Base-by-base conservation (phyloP, 2,113 vertebrate species). In the Aphyosemion australe region DNA sequence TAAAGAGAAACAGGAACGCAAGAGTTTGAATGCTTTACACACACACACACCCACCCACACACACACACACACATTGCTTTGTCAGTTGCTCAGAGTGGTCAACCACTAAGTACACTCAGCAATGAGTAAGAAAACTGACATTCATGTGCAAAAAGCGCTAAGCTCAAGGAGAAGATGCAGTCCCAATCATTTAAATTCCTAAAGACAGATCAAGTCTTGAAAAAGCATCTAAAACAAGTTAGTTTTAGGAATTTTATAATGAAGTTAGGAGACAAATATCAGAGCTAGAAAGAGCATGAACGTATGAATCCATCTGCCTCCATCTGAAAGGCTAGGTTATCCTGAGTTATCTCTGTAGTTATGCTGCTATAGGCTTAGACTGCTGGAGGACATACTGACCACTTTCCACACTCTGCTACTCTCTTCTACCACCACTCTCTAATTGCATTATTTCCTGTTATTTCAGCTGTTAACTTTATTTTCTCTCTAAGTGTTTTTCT, bases 91-190 rank as follows among this genome's bases (percentile, higher is more conserved):
- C 49, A 74, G 54, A 47, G 61, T 71, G 79, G 80, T 82, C 63
- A 82, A 84, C 80, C 84, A 66, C 78, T 82, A 50, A 53, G 61
- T 53, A 43, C 43, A 81, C 63, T 79, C 77, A 74, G 69, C 53
- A 67, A 16, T 26, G 49, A 77, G 53, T 34, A 64, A 71, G 64
- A 63, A 61, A 80, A 66, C 21, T 37, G 69, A 64, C 47, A 65
- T 14, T 53, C 39, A 63, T 56, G 52, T 57, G 14, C 12, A 77
- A 70, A 52, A 72, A 66, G 37, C 59, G 58, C 54, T 76, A 63
- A 80, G 73, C 65, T 51, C 1, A n/a, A 55, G 16, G 12, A 16
- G 13, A 11, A 13, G 7, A n/a, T n/a, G 2, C 3, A 13, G n/a
- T n/a, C n/a, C n/a, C n/a, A n/a, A 49, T 43, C 45, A 31, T 65